Evolutionary conservation across 2,888 invertebrate species (phyloP).

Genomic region (Mythimna ferrago): DNA sequence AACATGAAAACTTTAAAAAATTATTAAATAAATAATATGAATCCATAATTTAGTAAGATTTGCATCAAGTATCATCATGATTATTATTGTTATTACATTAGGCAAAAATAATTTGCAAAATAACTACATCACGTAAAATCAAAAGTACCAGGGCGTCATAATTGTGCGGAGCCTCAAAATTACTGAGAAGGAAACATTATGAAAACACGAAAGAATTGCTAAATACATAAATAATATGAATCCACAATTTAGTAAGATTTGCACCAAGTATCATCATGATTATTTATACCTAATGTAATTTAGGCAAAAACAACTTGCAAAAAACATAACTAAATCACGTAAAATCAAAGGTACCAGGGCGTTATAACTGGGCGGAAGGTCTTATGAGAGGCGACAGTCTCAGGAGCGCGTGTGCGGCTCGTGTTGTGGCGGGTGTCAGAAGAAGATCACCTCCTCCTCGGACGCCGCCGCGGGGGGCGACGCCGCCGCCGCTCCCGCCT

Average conservation of each 20-base stretch:
- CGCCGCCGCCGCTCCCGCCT: conserved; percentile 60
- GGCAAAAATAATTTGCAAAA: conserved; percentile 5
- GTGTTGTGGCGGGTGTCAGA: conserved; percentile 89
- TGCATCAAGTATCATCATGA: too few relatives aligned
- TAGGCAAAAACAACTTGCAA: background rate
- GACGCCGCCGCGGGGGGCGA: conserved; percentile 67
- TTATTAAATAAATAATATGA: too few relatives aligned
- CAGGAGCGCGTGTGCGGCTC: conserved; percentile 79
- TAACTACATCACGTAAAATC: too few relatives aligned
- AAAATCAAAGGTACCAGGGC: background rate
- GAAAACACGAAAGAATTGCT: too few relatives aligned
- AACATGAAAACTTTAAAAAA: background rate
- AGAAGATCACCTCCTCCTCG: conserved; percentile 93
- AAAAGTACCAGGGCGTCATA: background rate
- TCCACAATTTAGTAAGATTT: too few relatives aligned
- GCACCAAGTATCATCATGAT: too few relatives aligned
- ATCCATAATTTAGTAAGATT: too few relatives aligned
- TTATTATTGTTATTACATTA: background rate
- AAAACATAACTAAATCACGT: too few relatives aligned
- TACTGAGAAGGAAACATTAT: background rate
- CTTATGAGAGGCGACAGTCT: conserved; percentile 85
- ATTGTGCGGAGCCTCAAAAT: conserved; percentile 51
- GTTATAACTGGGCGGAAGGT: conserved; percentile 65
- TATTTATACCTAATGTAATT: too few relatives aligned
- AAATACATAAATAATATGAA: too few relatives aligned